These are phyloP conservation scores for Dermolepida albohirtum DNA, from an alignment of 2,888 invertebrate genomes.

Conservation along the genomic window DNA sequence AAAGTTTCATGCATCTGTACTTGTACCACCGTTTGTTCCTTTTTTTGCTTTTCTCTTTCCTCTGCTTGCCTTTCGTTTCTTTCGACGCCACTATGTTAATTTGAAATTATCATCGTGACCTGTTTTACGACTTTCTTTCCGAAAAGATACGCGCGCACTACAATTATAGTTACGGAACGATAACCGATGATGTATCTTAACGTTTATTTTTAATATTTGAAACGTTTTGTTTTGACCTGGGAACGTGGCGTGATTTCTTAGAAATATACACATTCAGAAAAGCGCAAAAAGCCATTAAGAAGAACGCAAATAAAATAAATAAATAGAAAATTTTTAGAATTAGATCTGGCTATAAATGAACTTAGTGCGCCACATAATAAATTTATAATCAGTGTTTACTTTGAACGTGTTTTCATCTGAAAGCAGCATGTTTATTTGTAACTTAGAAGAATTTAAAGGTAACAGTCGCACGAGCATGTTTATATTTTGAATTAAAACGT, in stretches of 20 bases:
- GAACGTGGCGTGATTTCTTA: conserved; percentile 19
- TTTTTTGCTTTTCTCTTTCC: conserved; percentile 17
- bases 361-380: background rate
- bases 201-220: conserved; percentile 34
- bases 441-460: too few species aligned
- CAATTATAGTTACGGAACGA: background rate
- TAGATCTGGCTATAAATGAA: background rate
- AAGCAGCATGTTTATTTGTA: too few species aligned
- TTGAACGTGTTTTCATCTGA: background rate
- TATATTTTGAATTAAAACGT: too few species aligned
- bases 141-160: background rate
- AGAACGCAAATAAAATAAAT: conserved; percentile 15
- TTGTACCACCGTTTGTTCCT: background rate
- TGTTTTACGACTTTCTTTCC: conserved; percentile 17
- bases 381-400: conserved; percentile 2
- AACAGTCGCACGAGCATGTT: too few species aligned
- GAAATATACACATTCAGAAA: conserved; percentile 17
- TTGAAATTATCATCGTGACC: conserved; percentile 6
- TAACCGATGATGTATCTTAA: background rate
- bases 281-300: conserved; percentile 9
- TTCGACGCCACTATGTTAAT: conserved; percentile 17
- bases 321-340: conserved; percentile 11
- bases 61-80: background rate
- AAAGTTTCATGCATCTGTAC: conserved; percentile 2
- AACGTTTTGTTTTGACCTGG: conserved; percentile 26